Conservation (phyloP, 2,797 vertebrate genomes). For the Bucorvus abyssinicus region DNA sequence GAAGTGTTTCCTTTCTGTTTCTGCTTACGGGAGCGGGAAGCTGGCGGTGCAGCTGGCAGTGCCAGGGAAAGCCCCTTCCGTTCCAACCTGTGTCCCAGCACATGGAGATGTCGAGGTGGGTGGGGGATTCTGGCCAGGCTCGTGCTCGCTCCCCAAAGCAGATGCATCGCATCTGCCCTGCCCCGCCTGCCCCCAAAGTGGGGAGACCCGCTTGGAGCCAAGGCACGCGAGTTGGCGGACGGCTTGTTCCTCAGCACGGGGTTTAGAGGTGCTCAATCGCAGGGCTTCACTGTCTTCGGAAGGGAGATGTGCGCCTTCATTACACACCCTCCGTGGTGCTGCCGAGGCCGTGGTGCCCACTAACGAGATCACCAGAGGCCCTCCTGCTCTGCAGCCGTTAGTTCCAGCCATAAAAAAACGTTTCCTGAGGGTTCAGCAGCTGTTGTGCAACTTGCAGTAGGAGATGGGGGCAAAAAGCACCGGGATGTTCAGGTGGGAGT, state of each 20-base stretch:
- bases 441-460: not conserved
- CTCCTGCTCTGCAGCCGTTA: not conserved
- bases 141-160: not conserved
- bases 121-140: not conserved
- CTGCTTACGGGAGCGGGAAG: not conserved
- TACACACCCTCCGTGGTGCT: not conserved
- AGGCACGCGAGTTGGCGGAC: accelerated
- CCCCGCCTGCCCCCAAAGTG: accelerated
- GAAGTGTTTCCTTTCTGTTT: not conserved
- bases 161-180: not conserved
- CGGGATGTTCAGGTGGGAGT: not conserved
- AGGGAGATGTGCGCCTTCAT: not conserved
- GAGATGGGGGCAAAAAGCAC: not conserved
- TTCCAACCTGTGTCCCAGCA: not conserved
- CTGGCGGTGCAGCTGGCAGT: not conserved
- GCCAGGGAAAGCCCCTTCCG: not conserved
- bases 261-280: not conserved
- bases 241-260: not conserved
- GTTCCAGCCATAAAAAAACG: not conserved
- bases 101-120: not conserved
- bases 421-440: not conserved
- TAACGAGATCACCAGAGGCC: not conserved
- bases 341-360: not conserved
- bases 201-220: not conserved
- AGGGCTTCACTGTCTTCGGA: not conserved